Conservation (phyloP, 2,113 vertebrate species). For the Piprites chloris region DNA sequence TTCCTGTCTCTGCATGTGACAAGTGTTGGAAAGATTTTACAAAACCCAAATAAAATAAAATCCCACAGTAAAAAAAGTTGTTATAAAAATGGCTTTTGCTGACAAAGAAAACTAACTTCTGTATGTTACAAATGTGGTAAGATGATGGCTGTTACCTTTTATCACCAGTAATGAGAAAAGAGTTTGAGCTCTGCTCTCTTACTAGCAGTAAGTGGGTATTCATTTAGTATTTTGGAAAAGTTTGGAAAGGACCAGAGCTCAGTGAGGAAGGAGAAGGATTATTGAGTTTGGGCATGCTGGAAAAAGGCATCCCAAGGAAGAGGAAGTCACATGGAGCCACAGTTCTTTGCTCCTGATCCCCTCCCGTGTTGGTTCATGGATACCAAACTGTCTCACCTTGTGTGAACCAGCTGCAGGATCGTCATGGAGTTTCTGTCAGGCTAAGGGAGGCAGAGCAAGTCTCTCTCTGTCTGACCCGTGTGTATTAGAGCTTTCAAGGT, state of each 20-base stretch:
- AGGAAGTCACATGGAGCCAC: accelerated
- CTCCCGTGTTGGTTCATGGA: background rate
- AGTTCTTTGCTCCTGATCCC: background rate
- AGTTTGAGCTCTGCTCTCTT: background rate
- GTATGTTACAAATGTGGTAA: background rate
- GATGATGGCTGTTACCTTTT: background rate
- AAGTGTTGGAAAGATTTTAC: background rate
- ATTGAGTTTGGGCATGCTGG: background rate
- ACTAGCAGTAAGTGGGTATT: background rate
- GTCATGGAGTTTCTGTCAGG: background rate
- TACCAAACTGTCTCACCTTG: background rate
- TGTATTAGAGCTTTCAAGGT: background rate
- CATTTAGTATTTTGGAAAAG: background rate
- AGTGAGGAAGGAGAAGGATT: background rate
- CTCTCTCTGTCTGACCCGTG: background rate
- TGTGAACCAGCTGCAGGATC: background rate
- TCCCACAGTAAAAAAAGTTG: background rate
- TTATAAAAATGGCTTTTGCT: background rate
- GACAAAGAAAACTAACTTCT: background rate
- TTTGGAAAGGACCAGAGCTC: background rate
- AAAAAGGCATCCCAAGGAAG: background rate
- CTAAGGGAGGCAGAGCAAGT: background rate
- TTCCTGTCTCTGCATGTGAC: background rate
- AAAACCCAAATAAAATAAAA: background rate
- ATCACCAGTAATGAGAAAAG: background rate